Percentiles rank a stretch among this genome's conserved stretches.
phyloP scores from a whole-genome alignment of 2,797 vertebrate genomes.

The Falco concolor region DNA sequence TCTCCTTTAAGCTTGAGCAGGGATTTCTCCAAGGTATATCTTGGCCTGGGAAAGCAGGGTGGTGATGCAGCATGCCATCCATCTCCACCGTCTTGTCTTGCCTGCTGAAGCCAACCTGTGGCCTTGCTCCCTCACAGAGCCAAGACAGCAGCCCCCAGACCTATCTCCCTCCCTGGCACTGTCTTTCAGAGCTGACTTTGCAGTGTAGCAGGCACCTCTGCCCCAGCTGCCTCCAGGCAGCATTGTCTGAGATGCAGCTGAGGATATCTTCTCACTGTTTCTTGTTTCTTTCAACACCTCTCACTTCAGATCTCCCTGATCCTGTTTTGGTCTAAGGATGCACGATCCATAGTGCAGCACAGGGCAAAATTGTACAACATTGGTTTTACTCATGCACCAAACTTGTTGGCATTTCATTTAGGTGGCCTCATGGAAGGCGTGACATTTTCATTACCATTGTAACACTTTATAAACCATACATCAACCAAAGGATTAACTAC shows the following conservation, averaged over 20 bases:
- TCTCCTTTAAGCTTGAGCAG: background rate
- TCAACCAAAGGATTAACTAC: background rate
- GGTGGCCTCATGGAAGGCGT: background rate
- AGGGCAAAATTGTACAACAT: fast-evolving
- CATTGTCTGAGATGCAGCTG: background rate
- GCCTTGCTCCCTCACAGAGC: background rate
- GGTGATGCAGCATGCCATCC: background rate
- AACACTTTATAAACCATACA: background rate
- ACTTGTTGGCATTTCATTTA: background rate
- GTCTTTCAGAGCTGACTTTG: background rate
- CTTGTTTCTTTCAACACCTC: background rate
- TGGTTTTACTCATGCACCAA: background rate
- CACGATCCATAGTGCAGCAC: fast-evolving
- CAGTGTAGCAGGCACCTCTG: background rate
- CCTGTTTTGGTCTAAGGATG: background rate
- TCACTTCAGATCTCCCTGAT: background rate
- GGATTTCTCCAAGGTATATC: background rate
- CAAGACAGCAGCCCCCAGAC: background rate
- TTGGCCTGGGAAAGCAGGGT: background rate
- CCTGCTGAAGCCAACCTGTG: background rate
- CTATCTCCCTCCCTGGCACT: background rate
- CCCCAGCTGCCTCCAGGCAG: background rate
- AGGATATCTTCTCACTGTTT: background rate
- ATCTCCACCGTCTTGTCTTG: background rate
- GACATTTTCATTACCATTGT: background rate